phyloP scores from a whole-genome alignment of 1,140 invertebrate species.

The Diabrotica undecimpunctata region DNA sequence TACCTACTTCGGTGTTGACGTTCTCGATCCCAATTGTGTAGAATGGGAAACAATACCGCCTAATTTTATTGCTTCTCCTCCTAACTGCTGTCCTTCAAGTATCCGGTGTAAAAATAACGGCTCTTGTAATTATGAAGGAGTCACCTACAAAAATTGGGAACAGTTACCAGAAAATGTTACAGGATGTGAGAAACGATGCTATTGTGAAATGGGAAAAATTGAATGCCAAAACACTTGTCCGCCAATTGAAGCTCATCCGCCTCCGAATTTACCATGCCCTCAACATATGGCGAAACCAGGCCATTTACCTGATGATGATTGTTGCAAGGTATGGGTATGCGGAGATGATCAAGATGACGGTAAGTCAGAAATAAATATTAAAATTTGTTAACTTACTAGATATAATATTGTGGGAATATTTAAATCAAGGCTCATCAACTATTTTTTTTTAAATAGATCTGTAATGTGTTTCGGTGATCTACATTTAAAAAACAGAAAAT shows the following conservation, averaged over 20 bases:
- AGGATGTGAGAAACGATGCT: constrained; percentile 81
- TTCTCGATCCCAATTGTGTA: constrained; percentile 77
- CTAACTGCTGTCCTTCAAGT: constrained; percentile 77
- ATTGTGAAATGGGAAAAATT: constrained; percentile 80
- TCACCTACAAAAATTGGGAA: constrained; percentile 57
- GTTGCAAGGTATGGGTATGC: constrained; percentile 74
- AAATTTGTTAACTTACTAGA: too few species aligned
- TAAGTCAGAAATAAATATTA: constrained; percentile 18
- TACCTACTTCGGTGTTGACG: constrained; percentile 74
- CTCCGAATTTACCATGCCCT: constrained; percentile 67
- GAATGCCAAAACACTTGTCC: constrained; percentile 78
- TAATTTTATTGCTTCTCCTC: constrained; percentile 66
- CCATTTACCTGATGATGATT: constrained; percentile 73
- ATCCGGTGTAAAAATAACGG: constrained; percentile 74
- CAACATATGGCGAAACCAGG: constrained; percentile 60
- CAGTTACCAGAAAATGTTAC: constrained; percentile 57
- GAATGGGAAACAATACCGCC: constrained; percentile 78
- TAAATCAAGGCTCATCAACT: too few species aligned
- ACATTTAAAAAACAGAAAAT: too few species aligned
- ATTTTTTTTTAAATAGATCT: too few species aligned
- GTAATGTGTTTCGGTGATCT: too few species aligned
- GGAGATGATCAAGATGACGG: constrained; percentile 27
- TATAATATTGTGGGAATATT: background rate
- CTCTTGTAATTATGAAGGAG: constrained; percentile 67
- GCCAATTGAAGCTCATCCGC: constrained; percentile 68